These are phyloP conservation scores for Phyllopteryx taeniolatus DNA, from an alignment of 2,113 vertebrate species.

Conservation along the genomic window DNA sequence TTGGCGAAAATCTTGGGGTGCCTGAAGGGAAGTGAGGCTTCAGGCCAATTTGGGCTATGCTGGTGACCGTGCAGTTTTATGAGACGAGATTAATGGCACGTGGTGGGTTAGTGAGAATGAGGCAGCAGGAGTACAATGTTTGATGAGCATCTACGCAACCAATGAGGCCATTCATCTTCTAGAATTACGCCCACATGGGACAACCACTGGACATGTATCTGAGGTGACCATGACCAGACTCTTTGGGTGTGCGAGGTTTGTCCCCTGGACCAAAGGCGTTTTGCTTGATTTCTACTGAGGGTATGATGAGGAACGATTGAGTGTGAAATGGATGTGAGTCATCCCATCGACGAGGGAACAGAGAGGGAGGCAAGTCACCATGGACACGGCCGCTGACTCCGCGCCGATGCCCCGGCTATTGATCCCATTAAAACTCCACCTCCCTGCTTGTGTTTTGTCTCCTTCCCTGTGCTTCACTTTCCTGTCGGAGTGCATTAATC, in stretches of 20 bases:
- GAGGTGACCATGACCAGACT: no score
- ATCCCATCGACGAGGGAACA: conserved; percentile 39
- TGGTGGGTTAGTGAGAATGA: background rate
- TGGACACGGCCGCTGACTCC: conserved; percentile 63
- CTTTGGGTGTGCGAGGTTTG: no score
- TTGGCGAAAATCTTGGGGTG: no score
- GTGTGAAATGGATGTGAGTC: conserved; percentile 48
- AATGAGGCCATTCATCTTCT: background rate
- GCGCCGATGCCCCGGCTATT: conserved; percentile 63
- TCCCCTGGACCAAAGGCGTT: background rate
- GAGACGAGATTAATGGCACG: background rate
- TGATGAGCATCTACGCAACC: background rate
- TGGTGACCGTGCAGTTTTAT: background rate
- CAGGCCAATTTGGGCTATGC: background rate
- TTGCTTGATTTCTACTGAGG: background rate
- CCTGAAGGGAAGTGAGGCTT: background rate
- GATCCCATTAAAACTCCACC: conserved; percentile 66
- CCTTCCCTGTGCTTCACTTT: conserved; percentile 27
- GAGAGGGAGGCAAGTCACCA: conserved; percentile 49
- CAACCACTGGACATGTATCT: background rate
- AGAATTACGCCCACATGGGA: background rate
- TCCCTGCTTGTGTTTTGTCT: conserved; percentile 35
- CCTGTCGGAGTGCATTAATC: conserved; percentile 55
- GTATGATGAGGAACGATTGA: conserved; percentile 19
- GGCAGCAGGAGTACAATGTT: background rate